Conservation (phyloP, 2,888 invertebrate genomes). For the Venustoraphidia nigricollis region DNA sequence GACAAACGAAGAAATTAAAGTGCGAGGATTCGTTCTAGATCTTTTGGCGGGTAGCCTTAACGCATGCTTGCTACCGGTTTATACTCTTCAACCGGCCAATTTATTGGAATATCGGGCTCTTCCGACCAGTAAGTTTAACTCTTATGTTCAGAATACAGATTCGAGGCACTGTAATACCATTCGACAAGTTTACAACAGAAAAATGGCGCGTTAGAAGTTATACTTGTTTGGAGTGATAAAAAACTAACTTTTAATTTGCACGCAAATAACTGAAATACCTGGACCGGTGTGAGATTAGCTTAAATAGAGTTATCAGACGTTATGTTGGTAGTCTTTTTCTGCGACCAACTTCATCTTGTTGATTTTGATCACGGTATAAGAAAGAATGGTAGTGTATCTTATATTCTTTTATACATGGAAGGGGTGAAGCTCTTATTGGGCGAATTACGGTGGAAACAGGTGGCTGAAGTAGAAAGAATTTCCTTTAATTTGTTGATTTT, state of each 20-base stretch:
- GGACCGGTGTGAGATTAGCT: neutral
- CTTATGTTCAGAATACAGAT: too few species aligned
- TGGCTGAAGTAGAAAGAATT: too few species aligned
- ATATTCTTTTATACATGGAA: too few species aligned
- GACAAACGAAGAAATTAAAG: conserved; percentile 39
- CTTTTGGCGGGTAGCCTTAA: conserved; percentile 49
- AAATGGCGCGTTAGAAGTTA: too few species aligned
- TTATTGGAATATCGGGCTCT: conserved; percentile 49
- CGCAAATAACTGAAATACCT: neutral
- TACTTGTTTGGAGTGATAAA: too few species aligned
- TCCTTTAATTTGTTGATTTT: neutral
- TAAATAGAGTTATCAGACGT: too few species aligned
- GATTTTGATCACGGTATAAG: too few species aligned
- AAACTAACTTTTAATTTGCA: neutral
- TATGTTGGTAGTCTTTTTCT: neutral
- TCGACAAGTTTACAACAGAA: too few species aligned
- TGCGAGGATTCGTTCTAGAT: conserved; percentile 40
- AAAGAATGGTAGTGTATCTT: too few species aligned
- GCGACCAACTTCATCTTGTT: neutral
- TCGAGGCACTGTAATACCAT: too few species aligned
- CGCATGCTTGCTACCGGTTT: conserved; percentile 52
- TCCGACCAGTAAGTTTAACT: conserved; percentile 40
- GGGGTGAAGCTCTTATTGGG: too few species aligned
- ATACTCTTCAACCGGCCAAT: conserved; percentile 46
- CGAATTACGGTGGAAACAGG: too few species aligned